These are phyloP conservation scores for Dromas ardeola DNA, from an alignment of 2,113 vertebrate species.

Conservation along the genomic window DNA sequence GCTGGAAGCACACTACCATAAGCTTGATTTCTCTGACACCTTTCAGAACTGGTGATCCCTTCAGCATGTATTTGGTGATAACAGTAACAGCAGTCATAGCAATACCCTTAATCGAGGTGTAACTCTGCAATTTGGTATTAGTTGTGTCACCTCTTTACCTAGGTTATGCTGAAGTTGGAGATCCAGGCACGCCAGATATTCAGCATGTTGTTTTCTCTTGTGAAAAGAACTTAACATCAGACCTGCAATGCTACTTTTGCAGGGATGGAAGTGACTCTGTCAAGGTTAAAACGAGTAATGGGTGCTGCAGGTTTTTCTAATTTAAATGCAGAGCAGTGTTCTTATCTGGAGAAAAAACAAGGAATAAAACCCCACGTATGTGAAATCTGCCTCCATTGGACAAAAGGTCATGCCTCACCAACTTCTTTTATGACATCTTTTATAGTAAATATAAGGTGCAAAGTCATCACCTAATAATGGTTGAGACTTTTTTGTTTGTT, in stretches of 20 bases:
- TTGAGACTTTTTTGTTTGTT: not conserved
- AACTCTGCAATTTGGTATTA: not conserved
- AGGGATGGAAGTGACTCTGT: conserved; percentile 6
- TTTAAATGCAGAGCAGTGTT: not conserved
- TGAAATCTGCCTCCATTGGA: not conserved
- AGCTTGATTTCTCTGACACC: not conserved
- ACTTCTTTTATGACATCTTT: not conserved
- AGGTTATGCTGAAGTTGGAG: not conserved
- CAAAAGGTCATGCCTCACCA: not conserved
- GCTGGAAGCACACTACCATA: not conserved
- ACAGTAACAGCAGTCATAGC: not conserved
- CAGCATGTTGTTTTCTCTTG: conserved; percentile 33
- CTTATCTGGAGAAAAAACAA: not conserved
- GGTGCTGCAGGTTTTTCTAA: not conserved
- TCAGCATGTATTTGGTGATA: not conserved
- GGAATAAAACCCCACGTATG: not conserved
- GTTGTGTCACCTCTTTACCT: not conserved
- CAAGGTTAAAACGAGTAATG: not conserved
- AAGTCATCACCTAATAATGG: not conserved
- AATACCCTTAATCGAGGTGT: not conserved
- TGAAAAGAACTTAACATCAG: conserved; percentile 2
- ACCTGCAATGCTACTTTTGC: not conserved
- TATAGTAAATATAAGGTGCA: not conserved
- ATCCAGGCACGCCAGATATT: conserved; percentile 20
- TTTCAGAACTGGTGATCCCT: not conserved